phyloP scores from a whole-genome alignment of 2,113 vertebrate genomes.

The Mohoua ochrocephala region DNA sequence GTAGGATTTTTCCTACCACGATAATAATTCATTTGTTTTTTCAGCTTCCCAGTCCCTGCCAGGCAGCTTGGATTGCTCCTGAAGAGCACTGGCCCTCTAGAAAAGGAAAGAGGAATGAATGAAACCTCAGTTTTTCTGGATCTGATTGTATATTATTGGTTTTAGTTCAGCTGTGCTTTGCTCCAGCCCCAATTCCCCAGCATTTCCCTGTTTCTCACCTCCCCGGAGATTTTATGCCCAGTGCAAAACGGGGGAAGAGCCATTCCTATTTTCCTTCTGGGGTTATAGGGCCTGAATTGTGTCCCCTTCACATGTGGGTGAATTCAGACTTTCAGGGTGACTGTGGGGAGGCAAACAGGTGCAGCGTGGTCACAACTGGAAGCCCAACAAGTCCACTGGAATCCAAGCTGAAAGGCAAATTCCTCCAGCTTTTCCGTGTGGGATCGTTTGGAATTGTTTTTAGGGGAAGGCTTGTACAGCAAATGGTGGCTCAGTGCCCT shows the following conservation, averaged over 20 bases:
- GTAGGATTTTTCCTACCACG: background rate
- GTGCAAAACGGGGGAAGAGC: background rate
- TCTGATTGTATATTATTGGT: background rate
- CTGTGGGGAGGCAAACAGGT: background rate
- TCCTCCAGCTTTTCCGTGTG: background rate
- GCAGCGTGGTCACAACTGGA: background rate
- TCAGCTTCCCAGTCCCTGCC: background rate
- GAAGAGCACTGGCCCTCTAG: background rate
- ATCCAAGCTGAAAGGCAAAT: background rate
- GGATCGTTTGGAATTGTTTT: background rate
- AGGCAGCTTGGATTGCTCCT: background rate
- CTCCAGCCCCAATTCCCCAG: background rate
- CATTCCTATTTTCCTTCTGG: background rate
- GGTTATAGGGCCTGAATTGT: background rate
- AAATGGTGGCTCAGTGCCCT: background rate
- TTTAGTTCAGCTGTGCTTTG: background rate
- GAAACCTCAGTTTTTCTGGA: background rate
- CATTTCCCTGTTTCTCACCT: background rate
- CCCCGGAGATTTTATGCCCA: background rate
- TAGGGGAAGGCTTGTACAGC: background rate
- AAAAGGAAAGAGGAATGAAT: background rate
- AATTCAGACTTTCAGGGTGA: background rate
- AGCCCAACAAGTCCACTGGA: rapidly evolving
- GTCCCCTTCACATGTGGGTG: background rate
- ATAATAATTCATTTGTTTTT: background rate